Conservation (phyloP, 2,888 invertebrate species). For the Drosophila subsilvestris region DNA sequence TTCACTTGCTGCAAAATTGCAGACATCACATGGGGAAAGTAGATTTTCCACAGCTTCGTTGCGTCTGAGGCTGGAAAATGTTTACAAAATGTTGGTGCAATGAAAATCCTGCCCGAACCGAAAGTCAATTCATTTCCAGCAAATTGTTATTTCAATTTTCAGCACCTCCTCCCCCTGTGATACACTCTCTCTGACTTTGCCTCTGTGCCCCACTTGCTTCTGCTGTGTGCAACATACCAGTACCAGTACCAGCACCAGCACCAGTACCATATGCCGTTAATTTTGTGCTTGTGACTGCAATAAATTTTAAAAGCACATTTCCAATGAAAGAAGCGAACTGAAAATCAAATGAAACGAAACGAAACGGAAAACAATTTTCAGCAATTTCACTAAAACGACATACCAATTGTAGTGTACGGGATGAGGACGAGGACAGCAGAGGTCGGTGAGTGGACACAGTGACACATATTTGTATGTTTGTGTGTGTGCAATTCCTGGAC, state of each 20-base stretch:
- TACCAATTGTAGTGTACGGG: slow-evolving; percentile 10
- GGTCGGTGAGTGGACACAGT: slow-evolving; percentile 41
- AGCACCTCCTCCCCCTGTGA: slow-evolving; percentile 14
- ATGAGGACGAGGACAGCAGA: background rate
- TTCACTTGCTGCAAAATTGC: slow-evolving; percentile 28
- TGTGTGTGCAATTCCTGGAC: slow-evolving; percentile 29
- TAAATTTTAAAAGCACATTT: slow-evolving; percentile 80
- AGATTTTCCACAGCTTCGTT: background rate
- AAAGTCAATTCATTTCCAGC: slow-evolving; percentile 46
- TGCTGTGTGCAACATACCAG: too few relatives aligned
- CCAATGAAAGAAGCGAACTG: slow-evolving; percentile 66
- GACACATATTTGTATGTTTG: slow-evolving; percentile 54
- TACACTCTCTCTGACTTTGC: too few relatives aligned
- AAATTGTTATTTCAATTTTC: slow-evolving; percentile 55
- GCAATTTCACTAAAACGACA: slow-evolving; percentile 75
- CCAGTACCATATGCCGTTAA: slow-evolving; percentile 65
- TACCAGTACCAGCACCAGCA: too few relatives aligned
- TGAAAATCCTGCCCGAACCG: slow-evolving; percentile 11
- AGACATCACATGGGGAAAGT: slow-evolving; percentile 15
- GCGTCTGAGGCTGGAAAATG: slow-evolving; percentile 22
- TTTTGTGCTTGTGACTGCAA: slow-evolving; percentile 76
- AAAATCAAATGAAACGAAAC: slow-evolving; percentile 58
- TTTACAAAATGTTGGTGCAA: slow-evolving; percentile 36
- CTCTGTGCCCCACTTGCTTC: background rate
- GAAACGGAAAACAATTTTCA: slow-evolving; percentile 79